Evolutionary conservation across 1,140 invertebrate species (phyloP).

Genomic region (Drosophila saltans): DNA sequence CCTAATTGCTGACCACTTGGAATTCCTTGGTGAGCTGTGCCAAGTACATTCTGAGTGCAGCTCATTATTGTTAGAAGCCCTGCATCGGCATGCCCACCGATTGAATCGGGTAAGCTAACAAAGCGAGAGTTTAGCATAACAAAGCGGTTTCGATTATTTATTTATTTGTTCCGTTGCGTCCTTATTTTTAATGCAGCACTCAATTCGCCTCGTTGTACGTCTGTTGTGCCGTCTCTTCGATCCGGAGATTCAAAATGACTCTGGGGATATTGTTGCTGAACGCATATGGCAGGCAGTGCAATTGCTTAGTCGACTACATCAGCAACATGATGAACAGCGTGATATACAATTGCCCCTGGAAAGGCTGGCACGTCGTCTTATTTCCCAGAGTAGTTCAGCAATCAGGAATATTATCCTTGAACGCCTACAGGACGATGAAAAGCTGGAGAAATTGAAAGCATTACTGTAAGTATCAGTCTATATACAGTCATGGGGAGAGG

Average conservation of each 20-base stretch:
- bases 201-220: conserved; percentile 64
- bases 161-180: conserved; percentile 16
- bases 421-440: conserved; percentile 50
- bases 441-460: conserved; percentile 55
- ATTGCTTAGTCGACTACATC: conserved; percentile 67
- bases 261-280: conserved; percentile 23
- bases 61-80: conserved; percentile 71
- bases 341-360: conserved; percentile 59
- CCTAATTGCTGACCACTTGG: conserved; percentile 82
- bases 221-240: conserved; percentile 56
- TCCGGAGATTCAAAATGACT: not conserved
- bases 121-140: conserved; percentile 54
- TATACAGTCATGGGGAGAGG: conserved; percentile 15
- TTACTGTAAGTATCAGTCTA: conserved; percentile 61
- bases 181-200: conserved; percentile 43
- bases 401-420: conserved; percentile 54
- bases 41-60: conserved; percentile 70
- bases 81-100: conserved; percentile 51
- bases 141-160: conserved; percentile 32
- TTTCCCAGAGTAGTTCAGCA: conserved; percentile 36
- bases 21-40: conserved; percentile 78
- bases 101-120: conserved; percentile 62
- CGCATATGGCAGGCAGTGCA: conserved; percentile 49
- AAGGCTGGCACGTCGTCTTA: conserved; percentile 50
- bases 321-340: conserved; percentile 60